Evolutionary conservation across 2,888 invertebrate genomes (phyloP), one percentile per base, ranked within the genome.

Genomic region (Anticlea derivata): DNA sequence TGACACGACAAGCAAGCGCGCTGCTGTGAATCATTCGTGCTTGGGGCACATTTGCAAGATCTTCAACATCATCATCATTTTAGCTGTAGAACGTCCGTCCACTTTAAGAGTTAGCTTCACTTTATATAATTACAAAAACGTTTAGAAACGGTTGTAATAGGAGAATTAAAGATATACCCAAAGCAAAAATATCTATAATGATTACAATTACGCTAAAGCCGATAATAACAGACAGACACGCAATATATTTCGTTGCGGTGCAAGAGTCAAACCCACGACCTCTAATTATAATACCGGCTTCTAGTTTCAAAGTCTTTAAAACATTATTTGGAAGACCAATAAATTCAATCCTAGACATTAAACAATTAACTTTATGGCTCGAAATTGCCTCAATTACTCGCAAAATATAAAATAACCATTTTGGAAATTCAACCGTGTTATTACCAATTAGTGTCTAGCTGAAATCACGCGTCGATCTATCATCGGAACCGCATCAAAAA

Each of bases 371-470:
- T 63, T 61, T 63, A 63, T 60, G 45, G 51, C 53, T 31, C 48
- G 44, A 63, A 61, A 63, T 63, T 63, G 58, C 55, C 49, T 41
- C 54, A 54, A 63, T 63, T 60, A 60, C 56, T 53, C 37, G 55
- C 52, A 48, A 56, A 58, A 59, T 55, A 40, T 47, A 50, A 59
- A 58, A 52, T 52, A 50, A 55, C 53, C 7, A 48, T 51, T 51
- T 47, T 7, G 27, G 35, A 43, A 50, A 44, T 46, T 35, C 27
- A 55, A 57, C 58, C 61, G 57, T 60, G 60, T 58, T 57, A 60
- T 61, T 63, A 63, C 37, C 58, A 60, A 62, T 62, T 55, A 58
- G 43, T 46, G 38, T 49, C 50, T 46, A 30, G 48, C 31, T 34
- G 5, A 50, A 54, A 57, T 55, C 57, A 55, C 58, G 57, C 56